phyloP scores from a whole-genome alignment of 1,140 invertebrate genomes.

The Anoplolepis gracilipes region DNA sequence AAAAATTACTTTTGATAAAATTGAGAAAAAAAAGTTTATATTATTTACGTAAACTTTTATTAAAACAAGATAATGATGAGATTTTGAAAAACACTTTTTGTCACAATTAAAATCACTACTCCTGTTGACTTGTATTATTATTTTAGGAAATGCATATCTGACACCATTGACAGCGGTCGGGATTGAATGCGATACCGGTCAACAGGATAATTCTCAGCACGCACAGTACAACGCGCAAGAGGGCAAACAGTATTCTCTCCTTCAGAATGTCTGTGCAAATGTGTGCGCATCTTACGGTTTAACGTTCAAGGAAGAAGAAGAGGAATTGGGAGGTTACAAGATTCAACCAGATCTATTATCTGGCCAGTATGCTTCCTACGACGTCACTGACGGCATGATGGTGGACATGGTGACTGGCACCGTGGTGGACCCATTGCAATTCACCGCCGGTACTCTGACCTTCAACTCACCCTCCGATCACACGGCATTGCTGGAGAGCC shows the following conservation, averaged over 20 bases:
- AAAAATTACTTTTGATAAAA: background rate
- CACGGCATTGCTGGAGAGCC: slow-evolving; percentile 88
- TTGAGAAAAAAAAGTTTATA: background rate
- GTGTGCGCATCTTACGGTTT: slow-evolving; percentile 90
- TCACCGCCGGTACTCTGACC: slow-evolving; percentile 92
- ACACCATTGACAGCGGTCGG: slow-evolving; percentile 88
- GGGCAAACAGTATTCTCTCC: slow-evolving; percentile 91
- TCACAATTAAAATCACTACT: too few relatives aligned
- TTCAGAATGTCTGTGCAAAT: slow-evolving; percentile 92
- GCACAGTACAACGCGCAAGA: slow-evolving; percentile 85
- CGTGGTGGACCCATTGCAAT: slow-evolving; percentile 92
- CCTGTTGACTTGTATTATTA: background rate
- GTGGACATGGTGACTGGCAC: slow-evolving; percentile 91
- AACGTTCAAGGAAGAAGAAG: slow-evolving; percentile 92
- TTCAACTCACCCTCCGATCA: slow-evolving; percentile 92
- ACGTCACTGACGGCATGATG: slow-evolving; percentile 91
- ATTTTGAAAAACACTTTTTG: background rate
- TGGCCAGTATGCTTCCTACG: slow-evolving; percentile 89
- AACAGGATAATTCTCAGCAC: slow-evolving; percentile 85
- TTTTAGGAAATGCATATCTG: slow-evolving; percentile 85
- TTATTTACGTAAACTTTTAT: background rate
- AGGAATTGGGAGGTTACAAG: slow-evolving; percentile 91
- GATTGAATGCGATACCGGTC: slow-evolving; percentile 92
- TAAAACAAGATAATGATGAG: background rate
- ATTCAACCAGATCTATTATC: slow-evolving; percentile 88